Percentiles rank a stretch among this genome's conserved stretches.
phyloP scores from a whole-genome alignment of 1,140 invertebrate genomes.

The Lucilia cuprina region DNA sequence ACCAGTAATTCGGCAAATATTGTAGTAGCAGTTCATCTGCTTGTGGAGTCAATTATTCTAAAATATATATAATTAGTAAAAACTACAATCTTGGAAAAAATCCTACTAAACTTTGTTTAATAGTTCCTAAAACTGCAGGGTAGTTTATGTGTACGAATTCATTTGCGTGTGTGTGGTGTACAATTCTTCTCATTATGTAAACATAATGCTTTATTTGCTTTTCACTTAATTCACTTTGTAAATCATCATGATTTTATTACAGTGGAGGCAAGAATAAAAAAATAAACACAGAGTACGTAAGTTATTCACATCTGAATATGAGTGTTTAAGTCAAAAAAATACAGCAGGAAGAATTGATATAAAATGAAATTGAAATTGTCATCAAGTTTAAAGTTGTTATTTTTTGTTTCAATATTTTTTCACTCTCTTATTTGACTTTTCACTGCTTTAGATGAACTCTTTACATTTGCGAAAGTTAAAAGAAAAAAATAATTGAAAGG shows the following conservation, averaged over 20 bases:
- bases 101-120: too few species aligned
- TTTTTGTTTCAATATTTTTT: background rate
- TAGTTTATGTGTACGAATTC: too few species aligned
- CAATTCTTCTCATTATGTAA: slow-evolving; percentile 24
- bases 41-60: too few species aligned
- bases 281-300: background rate
- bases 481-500: background rate
- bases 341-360: slow-evolving; percentile 17
- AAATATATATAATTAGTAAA: too few species aligned
- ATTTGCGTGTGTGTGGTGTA: slow-evolving; percentile 11
- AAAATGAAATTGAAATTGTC: slow-evolving; percentile 32
- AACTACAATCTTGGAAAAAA: too few species aligned
- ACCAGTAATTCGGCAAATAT: too few species aligned
- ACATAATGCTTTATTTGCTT: slow-evolving; percentile 29
- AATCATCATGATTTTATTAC: slow-evolving; percentile 34
- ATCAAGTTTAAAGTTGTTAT: slow-evolving; percentile 19
- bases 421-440: background rate
- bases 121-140: too few species aligned
- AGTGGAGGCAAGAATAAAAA: background rate
- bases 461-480: background rate
- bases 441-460: background rate
- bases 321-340: background rate
- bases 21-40: too few species aligned
- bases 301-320: background rate
- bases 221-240: slow-evolving; percentile 35